Base-by-base conservation (phyloP, 2,113 vertebrate genomes). In the Thunnus maccoyii region DNA sequence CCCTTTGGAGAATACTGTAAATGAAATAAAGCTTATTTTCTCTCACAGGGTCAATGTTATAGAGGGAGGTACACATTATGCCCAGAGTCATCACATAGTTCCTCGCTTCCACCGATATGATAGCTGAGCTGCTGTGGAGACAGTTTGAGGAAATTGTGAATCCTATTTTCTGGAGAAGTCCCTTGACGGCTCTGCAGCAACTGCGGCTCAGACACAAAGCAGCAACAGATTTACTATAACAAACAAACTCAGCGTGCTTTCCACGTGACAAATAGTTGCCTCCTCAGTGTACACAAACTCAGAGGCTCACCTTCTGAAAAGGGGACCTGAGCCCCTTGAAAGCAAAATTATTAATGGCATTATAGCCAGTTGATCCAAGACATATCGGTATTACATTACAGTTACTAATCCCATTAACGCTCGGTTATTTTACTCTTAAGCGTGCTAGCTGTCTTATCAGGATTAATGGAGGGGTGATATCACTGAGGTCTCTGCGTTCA, bases 111-210 rank as follows among this genome's bases (percentile, higher is more conserved):
- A 63, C 41, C 56, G 61, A 61, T 58, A 82, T 82, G 74, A 88
- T 52, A 57, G 61, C 14, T 20, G 46, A 65, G 70, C 72, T 72
- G 60, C 62, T 13, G 78, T 4, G 44, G 54, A 76, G 89, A 89
- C 83, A 84, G 83, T 79, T 77, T 68, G 78, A 83, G 80, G 80
- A 89, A 90, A 88, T 73, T 74, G 76, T 78, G 72, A 83, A 88
- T 88, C 77, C 71, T 76, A 85, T 92, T 85, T 90, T 72, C 58
- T 74, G 77, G 68, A 83, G 69, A 56, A 76, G 76, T 83, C 79
- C 75, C 79, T 66, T 56, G 69, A 85, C 41, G 22, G 46, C 57
- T 71, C 72, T 9, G 44, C 51, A 76, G 75, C 78, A 50, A 76
- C 62, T 54, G 48, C 41, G 79, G 77, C 71, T 83, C 60, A 32